Base-by-base conservation (phyloP, 2,888 invertebrate genomes). In the Drosophila koepferae region DNA sequence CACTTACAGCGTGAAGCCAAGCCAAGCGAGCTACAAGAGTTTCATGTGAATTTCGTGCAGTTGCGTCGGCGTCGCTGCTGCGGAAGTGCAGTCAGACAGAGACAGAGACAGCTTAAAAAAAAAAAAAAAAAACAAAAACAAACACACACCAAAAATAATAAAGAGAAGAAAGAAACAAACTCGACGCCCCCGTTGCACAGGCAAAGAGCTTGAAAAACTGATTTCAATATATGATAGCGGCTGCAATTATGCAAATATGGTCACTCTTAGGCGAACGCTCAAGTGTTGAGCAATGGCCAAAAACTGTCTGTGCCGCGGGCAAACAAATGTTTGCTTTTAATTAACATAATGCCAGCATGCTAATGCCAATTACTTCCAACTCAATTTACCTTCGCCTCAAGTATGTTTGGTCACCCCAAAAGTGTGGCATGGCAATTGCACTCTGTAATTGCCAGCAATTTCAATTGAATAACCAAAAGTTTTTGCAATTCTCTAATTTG, bases 51-150 rank as follows among this genome's bases (percentile, higher is more conserved):
- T 55, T 81, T 77, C 58, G 49, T 65, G 66, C 63, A 71, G 34
- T 53, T 41, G 67, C 66, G 81, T 71, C 40, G 72, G 20, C 36
- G 36, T 36, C 54, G 58, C 63, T 16, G 51, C 89, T 68, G 69
- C 87, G 87, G 87, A 84, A 84, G 87, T 84, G 85, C 87, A 77
- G 63, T 60, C 49, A 63, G 61, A 60, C 51, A 51, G 34, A 18
- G 51, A 23, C 51, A 51, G 34, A 18, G 51, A 23, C 23, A 20
- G 44, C 51, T 40, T 23, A 43, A 41, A 44, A 53, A 31, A 49
- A 31, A 20, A 5, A 44, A 20, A 23, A 1, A 28, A 1, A 28
- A 1, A 28, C 20, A 31, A 20, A 5, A 18, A 20, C 23, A 23
- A 2, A 28, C 28, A 28, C 28, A 28, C 28, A 28, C 4, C 2